Evolutionary conservation across 2,113 vertebrate genomes (phyloP), one percentile per base, ranked within the genome.

Genomic region (Zosterops japonicus): DNA sequence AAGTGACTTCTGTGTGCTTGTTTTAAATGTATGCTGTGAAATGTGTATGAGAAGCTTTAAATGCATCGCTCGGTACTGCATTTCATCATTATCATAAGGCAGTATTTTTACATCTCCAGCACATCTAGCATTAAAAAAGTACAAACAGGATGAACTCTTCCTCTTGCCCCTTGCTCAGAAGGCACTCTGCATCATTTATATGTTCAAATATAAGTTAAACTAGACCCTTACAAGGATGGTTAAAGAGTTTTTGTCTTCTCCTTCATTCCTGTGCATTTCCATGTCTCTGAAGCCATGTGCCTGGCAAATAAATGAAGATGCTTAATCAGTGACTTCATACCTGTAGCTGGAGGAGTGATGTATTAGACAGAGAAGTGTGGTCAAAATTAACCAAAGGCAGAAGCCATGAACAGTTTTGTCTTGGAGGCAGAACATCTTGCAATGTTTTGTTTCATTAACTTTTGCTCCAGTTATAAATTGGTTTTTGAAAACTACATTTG

Each of bases 31-130:
- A 41, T 80, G 59, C 74, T 95, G 29, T 95, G 56, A 89, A 96
- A 96, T 60, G 77, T 83, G 70, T 93, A 94, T 92, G 83, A 90
- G 81, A 79, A 95, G 95, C 93, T 97, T 96, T 61, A 75, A 90
- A 55, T 95, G 72, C 89, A 96, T 87, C 64, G 90, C 90, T 97
- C 35, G 0, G 83, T 65, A 84, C 47, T 42, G 86, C 83, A 89
- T 96, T 72, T 27, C 83, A 96, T 97, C 95, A 93, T 96, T 84
- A 23, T 77, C 91, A 83, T 78, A 70, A 87, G 59, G 57, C 65
- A 68, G 15, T 56, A 72, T 81, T 91, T 91, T 95, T 63, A 47
- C 80, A 95, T 95, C 82, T 95, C 53, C 53, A 93, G 36, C 21
- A 82, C 76, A 84, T 78, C 55, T 78, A 76, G 70, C 65, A 69